These are phyloP conservation scores for Campaea margaritaria DNA, from an alignment of 2,888 invertebrate genomes.

Conservation along the genomic window DNA sequence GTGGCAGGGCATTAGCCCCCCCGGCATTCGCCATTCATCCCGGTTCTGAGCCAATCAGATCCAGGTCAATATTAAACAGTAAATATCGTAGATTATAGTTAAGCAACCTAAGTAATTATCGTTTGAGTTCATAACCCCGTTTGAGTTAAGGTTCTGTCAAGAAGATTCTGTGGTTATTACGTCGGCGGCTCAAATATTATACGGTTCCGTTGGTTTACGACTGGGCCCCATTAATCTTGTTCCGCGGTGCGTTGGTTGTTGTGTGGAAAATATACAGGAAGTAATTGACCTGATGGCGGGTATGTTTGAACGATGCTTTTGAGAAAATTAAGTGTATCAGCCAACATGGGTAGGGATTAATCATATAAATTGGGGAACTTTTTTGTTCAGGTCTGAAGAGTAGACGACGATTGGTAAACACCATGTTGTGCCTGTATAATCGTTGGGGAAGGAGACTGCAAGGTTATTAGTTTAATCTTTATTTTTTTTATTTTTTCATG, in stretches of 20 bases:
- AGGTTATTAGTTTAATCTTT: too few relatives aligned
- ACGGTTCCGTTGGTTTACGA: conserved; percentile 48
- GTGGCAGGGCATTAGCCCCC: too few relatives aligned
- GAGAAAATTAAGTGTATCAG: conserved; percentile 30
- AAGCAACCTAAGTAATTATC: too few relatives aligned
- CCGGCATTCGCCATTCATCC: too few relatives aligned
- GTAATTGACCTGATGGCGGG: conserved; percentile 42
- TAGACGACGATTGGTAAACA: not conserved
- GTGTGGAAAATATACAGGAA: conserved; percentile 43
- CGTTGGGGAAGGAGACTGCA: too few relatives aligned
- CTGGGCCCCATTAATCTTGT: conserved; percentile 46
- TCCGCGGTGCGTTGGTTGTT: conserved; percentile 38
- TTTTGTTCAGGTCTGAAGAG: not conserved
- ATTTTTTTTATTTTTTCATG: too few relatives aligned
- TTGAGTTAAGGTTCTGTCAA: conserved; percentile 8
- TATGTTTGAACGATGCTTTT: conserved; percentile 37
- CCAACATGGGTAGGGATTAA: conserved; percentile 10
- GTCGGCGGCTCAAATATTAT: conserved; percentile 48
- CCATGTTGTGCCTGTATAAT: too few relatives aligned
- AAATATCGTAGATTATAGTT: too few relatives aligned
- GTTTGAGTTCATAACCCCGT: not conserved
- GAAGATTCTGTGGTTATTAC: conserved; percentile 34
- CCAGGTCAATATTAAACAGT: too few relatives aligned
- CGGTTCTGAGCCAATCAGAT: too few relatives aligned
- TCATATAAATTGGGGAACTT: not conserved